Percentiles rank a stretch among this genome's conserved stretches.
Conservation (phyloP, 1,140 invertebrate genomes). For the Ips typographus region DNA sequence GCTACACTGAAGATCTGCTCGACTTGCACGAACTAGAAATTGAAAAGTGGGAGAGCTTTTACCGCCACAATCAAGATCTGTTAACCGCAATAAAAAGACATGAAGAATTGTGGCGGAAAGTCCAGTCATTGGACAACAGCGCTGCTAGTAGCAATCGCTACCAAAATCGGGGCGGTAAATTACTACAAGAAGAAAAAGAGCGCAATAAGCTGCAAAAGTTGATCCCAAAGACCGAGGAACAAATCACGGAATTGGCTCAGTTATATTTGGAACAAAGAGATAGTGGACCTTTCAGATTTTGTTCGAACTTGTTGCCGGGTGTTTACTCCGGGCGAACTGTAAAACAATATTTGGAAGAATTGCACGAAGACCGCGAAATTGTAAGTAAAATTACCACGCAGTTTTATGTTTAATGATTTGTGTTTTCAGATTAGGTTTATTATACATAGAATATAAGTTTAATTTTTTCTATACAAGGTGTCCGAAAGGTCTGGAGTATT, state of each 20-base stretch:
- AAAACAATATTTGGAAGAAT: conserved; percentile 34
- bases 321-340: conserved; percentile 56
- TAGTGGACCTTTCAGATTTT: conserved; percentile 56
- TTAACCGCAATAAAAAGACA: conserved; percentile 61
- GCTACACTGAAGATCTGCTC: conserved; percentile 73
- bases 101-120: conserved; percentile 26
- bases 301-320: too few species aligned
- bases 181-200: conserved; percentile 81
- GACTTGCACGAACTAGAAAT: conserved; percentile 74
- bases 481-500: not conserved
- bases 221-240: conserved; percentile 62
- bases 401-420: conserved; percentile 2
- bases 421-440: not conserved
- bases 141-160: conserved; percentile 76
- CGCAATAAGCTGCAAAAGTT: conserved; percentile 64
- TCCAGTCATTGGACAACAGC: conserved; percentile 62
- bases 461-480: not conserved
- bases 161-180: conserved; percentile 80
- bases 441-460: not conserved
- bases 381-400: conserved; percentile 25
- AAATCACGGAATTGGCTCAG: conserved; percentile 58
- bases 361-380: conserved; percentile 37
- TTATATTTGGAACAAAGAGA: conserved; percentile 55
- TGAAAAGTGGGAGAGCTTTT: conserved; percentile 65
- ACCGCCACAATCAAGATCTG: conserved; percentile 65